These are phyloP conservation scores for Turnix velox DNA, from an alignment of 2,113 vertebrate species.

Conservation along the genomic window DNA sequence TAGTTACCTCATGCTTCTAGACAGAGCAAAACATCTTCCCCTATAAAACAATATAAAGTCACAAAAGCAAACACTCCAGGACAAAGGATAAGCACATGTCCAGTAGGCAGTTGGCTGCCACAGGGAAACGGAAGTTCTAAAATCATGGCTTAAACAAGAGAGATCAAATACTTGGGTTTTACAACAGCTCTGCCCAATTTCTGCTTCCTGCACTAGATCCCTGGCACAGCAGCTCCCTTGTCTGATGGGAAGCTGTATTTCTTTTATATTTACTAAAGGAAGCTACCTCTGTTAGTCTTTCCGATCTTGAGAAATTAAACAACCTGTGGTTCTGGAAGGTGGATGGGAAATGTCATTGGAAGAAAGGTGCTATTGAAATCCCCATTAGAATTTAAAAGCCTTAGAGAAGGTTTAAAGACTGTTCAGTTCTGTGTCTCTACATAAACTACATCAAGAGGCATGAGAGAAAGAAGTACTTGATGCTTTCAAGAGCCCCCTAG, in stretches of 20 bases:
- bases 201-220: background rate
- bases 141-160: background rate
- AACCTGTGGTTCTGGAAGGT: background rate
- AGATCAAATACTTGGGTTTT: background rate
- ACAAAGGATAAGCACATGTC: background rate
- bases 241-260: background rate
- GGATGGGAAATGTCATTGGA: background rate
- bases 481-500: background rate
- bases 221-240: background rate
- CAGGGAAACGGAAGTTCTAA: background rate
- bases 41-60: background rate
- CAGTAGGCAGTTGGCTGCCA: background rate
- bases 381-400: background rate
- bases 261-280: background rate
- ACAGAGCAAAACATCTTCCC: background rate
- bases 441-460: background rate
- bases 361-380: background rate
- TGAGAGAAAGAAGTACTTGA: background rate
- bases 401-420: background rate
- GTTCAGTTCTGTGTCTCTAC: background rate
- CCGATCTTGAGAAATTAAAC: background rate
- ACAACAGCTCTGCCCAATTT: background rate
- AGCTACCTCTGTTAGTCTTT: background rate
- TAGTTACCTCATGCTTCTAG: background rate
- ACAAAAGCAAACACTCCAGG: background rate